Percentiles rank a stretch among this genome's conserved stretches.
These are phyloP conservation scores for Pyralis farinalis DNA, from an alignment of 2,888 invertebrate genomes.

Conservation along the genomic window DNA sequence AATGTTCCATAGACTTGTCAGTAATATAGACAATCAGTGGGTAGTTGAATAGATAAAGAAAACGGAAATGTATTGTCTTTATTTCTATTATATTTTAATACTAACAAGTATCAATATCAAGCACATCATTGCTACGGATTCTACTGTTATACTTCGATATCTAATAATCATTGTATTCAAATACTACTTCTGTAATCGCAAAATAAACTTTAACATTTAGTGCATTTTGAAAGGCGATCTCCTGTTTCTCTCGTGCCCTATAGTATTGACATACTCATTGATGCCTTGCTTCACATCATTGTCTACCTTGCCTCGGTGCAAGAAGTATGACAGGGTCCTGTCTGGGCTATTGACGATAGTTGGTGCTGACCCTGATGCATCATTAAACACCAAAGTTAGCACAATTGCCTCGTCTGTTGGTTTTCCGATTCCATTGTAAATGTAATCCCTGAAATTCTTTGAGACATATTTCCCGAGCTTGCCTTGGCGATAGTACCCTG, in stretches of 20 bases:
- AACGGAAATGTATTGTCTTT: too few species aligned
- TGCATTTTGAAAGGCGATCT: background rate
- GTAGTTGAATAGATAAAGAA: too few species aligned
- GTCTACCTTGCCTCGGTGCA: constrained; percentile 4
- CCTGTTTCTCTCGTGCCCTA: constrained; percentile 5
- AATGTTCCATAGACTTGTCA: too few species aligned
- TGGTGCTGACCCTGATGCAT: background rate
- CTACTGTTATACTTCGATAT: too few species aligned
- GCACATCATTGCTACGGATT: too few species aligned
- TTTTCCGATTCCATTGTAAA: constrained; percentile 26
- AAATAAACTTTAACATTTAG: too few species aligned
- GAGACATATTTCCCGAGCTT: constrained; percentile 38
- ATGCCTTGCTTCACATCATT: constrained; percentile 8
- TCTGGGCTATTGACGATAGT: background rate
- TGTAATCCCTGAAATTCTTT: constrained; percentile 32
- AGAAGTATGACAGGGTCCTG: constrained; percentile 10
- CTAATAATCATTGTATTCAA: too few species aligned
- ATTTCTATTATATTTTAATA: too few species aligned
- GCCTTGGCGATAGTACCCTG: constrained; percentile 25
- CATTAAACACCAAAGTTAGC: constrained; percentile 26
- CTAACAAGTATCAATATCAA: too few species aligned
- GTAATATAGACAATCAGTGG: too few species aligned
- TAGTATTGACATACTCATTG: constrained; percentile 4
- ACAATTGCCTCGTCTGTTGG: constrained; percentile 35
- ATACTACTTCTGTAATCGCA: too few species aligned